These are phyloP conservation scores for Brachionus rubens DNA, from an alignment of 1,140 invertebrate species.

Conservation along the genomic window DNA sequence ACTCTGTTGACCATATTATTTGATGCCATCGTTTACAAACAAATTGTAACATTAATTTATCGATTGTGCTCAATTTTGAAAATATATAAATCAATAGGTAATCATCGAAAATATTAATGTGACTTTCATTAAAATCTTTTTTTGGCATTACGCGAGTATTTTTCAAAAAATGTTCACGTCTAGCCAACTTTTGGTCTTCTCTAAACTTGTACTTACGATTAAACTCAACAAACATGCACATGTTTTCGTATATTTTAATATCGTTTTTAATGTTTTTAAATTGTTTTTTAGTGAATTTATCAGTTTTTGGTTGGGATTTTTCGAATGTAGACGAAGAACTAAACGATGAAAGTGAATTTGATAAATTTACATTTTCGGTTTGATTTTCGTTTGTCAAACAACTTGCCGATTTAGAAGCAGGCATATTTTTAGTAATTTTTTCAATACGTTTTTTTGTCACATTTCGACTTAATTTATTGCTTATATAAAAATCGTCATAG, in stretches of 20 bases:
- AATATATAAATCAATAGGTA: slow-evolving; percentile 13
- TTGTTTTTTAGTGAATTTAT: background rate
- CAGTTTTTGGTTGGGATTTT: background rate
- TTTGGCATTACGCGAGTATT: background rate
- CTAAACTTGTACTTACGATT: background rate
- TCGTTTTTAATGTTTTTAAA: background rate
- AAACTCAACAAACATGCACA: background rate
- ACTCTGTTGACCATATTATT: slow-evolving; percentile 15
- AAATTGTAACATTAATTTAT: background rate
- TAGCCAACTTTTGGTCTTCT: background rate
- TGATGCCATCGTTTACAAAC: slow-evolving; percentile 10
- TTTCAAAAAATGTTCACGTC: background rate
- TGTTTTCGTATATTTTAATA: background rate
- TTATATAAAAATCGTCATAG: slow-evolving; percentile 31
- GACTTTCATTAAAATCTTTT: background rate
- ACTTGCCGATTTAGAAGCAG: background rate
- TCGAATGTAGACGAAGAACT: slow-evolving; percentile 10
- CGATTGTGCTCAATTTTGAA: background rate
- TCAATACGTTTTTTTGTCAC: background rate
- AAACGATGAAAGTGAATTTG: too few species aligned
- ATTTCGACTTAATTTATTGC: background rate
- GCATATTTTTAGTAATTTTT: too few species aligned
- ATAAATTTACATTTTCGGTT: too few species aligned
- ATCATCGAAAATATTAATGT: slow-evolving; percentile 18
- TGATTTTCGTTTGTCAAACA: background rate